Evolutionary conservation across 2,113 vertebrate species (phyloP), one percentile per base, ranked within the genome.

Genomic region (Amia ocellicauda): DNA sequence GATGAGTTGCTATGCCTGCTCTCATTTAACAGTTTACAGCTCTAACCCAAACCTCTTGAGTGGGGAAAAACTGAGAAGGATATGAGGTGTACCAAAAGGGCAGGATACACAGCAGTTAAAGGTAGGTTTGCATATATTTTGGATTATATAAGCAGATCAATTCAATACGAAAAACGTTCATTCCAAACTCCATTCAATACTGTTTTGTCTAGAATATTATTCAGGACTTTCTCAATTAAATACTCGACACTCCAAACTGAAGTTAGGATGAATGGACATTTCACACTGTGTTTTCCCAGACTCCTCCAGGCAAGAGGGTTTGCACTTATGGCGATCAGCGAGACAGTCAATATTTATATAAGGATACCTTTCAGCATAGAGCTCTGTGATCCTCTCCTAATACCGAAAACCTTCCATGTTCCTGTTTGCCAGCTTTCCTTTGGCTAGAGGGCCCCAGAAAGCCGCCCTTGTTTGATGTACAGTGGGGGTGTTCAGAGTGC

Each of bases 301-400:
- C 36, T 62, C 40, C 22, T 22, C n/a, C 5, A 29, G 11, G 23
- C 55, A 2, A 10, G 45, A 63, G 53, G 55, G 60, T 27, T 58
- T 31, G 43, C 54, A 9, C 52, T 43, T 29, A 54, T 58, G 58
- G 51, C n/a, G 41, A 11, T 23, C 43, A 17, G 43, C 49, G 29
- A 58, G 67, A 68, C 26, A 27, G 69, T 66, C 60, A 67, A 67
- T 60, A 71, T 67, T 67, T 65, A 57, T 29, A 3, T 22, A 71
- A 47, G 54, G 41, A 62, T 51, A 55, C 50, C 57, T 24, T 41
- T 14, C 36, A 43, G 23, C 22, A 36, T 31, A 22, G 42, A 24
- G 29, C 20, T 28, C n/a, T 62, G 26, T 56, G 58, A 49, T 67
- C 50, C 28, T 7, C 23, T 45, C 23, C 13, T 42, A 53, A 58